These are phyloP conservation scores for Margarornis squamiger DNA, from an alignment of 2,797 vertebrate species.

Conservation along the genomic window DNA sequence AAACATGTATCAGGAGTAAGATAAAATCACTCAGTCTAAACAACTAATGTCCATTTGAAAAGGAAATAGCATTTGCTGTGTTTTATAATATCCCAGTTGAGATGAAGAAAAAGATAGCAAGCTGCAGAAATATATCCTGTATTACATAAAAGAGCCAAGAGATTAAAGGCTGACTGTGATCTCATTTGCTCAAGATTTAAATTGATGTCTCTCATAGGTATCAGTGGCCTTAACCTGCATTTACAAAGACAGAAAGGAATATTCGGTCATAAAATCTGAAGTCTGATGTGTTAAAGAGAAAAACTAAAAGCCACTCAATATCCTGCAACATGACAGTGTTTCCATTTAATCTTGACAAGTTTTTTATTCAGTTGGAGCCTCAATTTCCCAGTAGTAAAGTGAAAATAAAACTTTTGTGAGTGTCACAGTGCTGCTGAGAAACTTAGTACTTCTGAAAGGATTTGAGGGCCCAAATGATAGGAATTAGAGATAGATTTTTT, in stretches of 20 bases:
- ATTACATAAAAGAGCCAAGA: background rate
- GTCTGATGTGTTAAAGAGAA: background rate
- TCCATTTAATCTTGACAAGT: background rate
- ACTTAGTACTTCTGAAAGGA: background rate
- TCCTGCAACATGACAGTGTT: background rate
- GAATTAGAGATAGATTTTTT: background rate
- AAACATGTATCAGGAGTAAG: background rate
- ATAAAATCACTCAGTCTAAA: background rate
- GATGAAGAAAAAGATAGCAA: background rate
- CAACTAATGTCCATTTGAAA: background rate
- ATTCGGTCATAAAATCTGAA: background rate
- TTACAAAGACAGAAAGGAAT: background rate
- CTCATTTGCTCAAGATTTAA: background rate
- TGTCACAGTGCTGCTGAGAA: background rate
- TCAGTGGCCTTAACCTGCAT: background rate
- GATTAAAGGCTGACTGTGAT: conserved; percentile 13
- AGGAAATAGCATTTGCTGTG: background rate
- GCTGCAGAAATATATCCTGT: background rate
- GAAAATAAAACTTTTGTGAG: background rate
- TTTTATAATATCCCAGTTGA: background rate
- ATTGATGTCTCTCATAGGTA: background rate
- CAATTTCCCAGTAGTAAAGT: background rate
- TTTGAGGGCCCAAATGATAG: background rate
- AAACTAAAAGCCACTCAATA: background rate
- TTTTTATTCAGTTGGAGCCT: background rate